Conservation (phyloP, 2,113 vertebrate species). For the Lophura nycthemera region DNA sequence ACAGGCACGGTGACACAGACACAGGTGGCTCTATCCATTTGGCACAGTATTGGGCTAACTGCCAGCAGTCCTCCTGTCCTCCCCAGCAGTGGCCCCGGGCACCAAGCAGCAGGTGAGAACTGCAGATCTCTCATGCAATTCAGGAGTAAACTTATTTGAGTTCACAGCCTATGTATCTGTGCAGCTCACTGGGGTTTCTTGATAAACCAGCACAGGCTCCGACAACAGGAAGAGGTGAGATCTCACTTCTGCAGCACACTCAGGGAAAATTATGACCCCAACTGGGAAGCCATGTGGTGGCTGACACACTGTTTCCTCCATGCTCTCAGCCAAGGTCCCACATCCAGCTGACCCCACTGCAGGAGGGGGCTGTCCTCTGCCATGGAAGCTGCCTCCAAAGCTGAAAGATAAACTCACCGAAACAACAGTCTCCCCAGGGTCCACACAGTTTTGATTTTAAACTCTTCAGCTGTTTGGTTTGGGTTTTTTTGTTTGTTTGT, state of each 20-base stretch:
- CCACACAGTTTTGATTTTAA: background rate
- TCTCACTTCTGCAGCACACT: background rate
- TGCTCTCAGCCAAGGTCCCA: background rate
- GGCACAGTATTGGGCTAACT: background rate
- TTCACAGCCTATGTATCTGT: background rate
- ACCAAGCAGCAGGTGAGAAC: background rate
- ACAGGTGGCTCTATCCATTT: conserved; percentile 14
- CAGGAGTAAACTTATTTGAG: background rate
- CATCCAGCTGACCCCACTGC: background rate
- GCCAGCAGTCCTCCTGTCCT: background rate
- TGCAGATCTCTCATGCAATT: rapidly evolving
- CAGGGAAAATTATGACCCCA: background rate
- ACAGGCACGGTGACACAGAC: background rate
- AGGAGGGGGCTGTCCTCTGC: background rate
- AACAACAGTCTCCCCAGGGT: background rate
- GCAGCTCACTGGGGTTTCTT: background rate
- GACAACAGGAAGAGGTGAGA: background rate
- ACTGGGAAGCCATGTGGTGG: background rate
- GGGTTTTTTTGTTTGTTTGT: too few species aligned
- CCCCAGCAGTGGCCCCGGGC: background rate
- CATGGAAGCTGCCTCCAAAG: background rate
- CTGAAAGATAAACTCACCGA: background rate
- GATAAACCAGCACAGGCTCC: background rate
- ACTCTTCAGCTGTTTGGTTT: background rate
- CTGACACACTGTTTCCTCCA: background rate